phyloP scores from a whole-genome alignment of 2,888 invertebrate genomes.

The Athalia cordata region DNA sequence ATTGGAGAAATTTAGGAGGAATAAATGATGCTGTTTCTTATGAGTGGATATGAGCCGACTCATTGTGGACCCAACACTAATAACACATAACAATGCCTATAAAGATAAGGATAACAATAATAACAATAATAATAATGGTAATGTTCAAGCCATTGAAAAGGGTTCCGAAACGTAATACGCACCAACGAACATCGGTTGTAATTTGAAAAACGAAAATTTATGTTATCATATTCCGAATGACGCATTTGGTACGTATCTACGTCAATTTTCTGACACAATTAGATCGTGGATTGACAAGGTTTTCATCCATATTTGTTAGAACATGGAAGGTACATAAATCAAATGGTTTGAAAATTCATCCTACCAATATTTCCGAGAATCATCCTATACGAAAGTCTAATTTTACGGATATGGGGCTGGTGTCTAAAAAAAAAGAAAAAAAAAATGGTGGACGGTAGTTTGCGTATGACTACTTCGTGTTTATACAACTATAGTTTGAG shows the following conservation, averaged over 20 bases:
- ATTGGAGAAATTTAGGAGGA: background rate
- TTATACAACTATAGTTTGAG: too few relatives aligned
- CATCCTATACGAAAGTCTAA: too few relatives aligned
- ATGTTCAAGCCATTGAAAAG: background rate
- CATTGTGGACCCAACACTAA: conserved; percentile 10
- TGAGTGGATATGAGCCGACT: background rate
- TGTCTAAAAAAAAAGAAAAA: too few relatives aligned
- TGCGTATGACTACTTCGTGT: too few relatives aligned
- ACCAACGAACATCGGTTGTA: background rate
- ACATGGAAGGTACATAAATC: background rate
- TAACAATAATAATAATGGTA: background rate
- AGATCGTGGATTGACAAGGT: conserved; percentile 4
- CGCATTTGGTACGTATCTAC: background rate
- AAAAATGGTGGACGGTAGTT: too few relatives aligned
- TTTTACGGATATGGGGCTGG: too few relatives aligned
- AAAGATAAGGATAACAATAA: background rate
- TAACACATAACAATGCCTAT: background rate
- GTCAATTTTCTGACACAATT: background rate
- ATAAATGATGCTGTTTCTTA: background rate
- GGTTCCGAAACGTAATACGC: background rate
- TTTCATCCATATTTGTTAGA: background rate
- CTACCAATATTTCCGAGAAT: too few relatives aligned
- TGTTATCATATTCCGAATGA: conserved; percentile 2
- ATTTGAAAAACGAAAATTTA: conserved; percentile 10
- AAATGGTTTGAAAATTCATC: background rate